These are phyloP conservation scores for Leptinotarsa peninsularis DNA, from an alignment of 2,888 invertebrate species.

Conservation along the genomic window DNA sequence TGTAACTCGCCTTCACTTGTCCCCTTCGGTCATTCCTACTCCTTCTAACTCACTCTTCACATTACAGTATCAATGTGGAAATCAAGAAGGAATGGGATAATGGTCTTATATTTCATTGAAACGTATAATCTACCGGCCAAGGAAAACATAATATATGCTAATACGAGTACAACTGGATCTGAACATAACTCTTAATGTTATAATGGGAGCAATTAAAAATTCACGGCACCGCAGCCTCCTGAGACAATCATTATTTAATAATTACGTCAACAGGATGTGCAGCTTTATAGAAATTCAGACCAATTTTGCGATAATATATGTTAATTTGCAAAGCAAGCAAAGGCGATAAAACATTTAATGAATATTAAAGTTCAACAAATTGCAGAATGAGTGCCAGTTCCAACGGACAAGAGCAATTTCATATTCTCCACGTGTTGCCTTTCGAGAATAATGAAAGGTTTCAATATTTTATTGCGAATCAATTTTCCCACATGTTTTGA, in stretches of 20 bases:
- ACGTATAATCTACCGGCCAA: slow-evolving; percentile 1
- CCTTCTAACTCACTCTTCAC: neutral
- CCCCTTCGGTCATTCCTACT: neutral
- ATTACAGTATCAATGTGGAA: neutral
- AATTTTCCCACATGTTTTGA: slow-evolving; percentile 1
- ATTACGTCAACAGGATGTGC: slow-evolving; percentile 18
- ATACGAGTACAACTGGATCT: neutral
- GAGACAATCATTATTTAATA: slow-evolving; percentile 19
- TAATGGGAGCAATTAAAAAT: slow-evolving; percentile 13
- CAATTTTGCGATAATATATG: slow-evolving; percentile 20
- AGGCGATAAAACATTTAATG: slow-evolving; percentile 9
- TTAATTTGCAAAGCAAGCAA: slow-evolving; percentile 10
- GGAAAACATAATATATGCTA: slow-evolving; percentile 9
- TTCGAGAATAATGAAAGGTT: neutral
- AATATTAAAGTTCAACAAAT: slow-evolving; percentile 13
- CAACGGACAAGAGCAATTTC: slow-evolving; percentile 3
- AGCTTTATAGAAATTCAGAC: slow-evolving; percentile 14
- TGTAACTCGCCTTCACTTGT: neutral
- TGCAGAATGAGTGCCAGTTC: slow-evolving; percentile 11
- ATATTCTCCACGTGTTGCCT: slow-evolving; percentile 6
- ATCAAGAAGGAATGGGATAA: neutral
- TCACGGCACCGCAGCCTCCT: neutral
- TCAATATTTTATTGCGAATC: neutral
- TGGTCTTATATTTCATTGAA: neutral
- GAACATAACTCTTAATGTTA: slow-evolving; percentile 5